Base-by-base conservation (phyloP, 2,113 vertebrate species). In the Marmota monax region DNA sequence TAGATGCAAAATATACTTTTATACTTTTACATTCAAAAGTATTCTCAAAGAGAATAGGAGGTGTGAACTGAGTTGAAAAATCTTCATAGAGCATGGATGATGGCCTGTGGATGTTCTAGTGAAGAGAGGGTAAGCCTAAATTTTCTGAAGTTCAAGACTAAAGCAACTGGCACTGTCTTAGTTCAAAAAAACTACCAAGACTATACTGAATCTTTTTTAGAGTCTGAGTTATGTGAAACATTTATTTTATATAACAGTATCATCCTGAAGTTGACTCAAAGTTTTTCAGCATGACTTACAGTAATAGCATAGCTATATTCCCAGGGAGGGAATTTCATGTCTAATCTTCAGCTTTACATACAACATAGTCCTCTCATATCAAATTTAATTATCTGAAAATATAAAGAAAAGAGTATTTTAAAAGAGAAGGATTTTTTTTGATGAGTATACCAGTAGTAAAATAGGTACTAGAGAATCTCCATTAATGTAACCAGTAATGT, bases 1-100 rank as follows among this genome's bases (percentile, higher is more conserved):
- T 90, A 88, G 45, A 94, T 34, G 85, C 89, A 51, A 94, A 97
- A 93, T 91, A 76, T 34, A 89, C 70, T 85, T 94, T 85, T 91
- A 76, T 34, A 89, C 70, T 85, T 94, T 85, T 51, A 74, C 83
- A 48, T 90, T 91, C n/a, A 29, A 76, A 94, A 79, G 8, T 84
- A n/a, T 77, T 77, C 56, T 85, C 88, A 76, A 48, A 58, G 37
- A 94, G 45, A 17, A 45, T 51, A 82, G 69, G n/a, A 82, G 61
- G 58, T 79, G 42, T 63, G 42, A 82, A 94, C 48, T 84, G 45
- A 79, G 51, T 56, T 85, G 23, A 61, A 89, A 89, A 42, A 63
- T 65, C 39, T 61, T 95, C 61, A 17, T 67, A 72, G 29, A 39
- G 48, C 9, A 17, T 63, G n/a, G 79, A 48, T 72, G 84, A 37